phyloP scores from a whole-genome alignment of 2,888 invertebrate genomes.

The Ochropacha duplaris region DNA sequence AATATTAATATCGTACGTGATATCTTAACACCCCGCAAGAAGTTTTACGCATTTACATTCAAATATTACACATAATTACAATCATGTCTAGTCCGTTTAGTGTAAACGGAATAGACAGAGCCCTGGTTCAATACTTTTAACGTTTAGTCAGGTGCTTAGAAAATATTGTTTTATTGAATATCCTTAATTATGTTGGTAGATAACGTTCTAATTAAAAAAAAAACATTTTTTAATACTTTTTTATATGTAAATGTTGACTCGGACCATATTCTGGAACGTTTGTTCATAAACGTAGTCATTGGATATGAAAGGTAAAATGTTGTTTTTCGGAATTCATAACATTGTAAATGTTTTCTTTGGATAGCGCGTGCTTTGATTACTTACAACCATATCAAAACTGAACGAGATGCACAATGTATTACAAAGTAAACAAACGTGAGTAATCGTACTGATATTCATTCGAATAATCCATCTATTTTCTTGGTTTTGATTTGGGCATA shows the following conservation, averaged over 20 bases:
- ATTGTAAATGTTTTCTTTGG: constrained; percentile 21
- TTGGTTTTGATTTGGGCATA: constrained; percentile 43
- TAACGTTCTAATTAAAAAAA: no score
- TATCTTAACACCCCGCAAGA: no score
- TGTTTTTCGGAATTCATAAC: neutral
- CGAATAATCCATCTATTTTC: constrained; percentile 41
- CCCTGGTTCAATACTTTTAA: no score
- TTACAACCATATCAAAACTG: constrained; percentile 20
- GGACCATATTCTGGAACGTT: neutral
- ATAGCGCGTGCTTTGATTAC: constrained; percentile 42
- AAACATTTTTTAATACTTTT: neutral
- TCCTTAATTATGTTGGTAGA: no score
- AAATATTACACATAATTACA: no score
- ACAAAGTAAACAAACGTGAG: constrained; percentile 53
- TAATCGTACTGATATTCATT: constrained; percentile 47
- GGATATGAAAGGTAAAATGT: neutral
- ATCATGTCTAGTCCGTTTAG: no score
- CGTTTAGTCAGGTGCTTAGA: no score
- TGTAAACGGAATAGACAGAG: no score
- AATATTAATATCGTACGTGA: no score
- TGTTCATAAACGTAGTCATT: neutral
- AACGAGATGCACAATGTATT: constrained; percentile 48
- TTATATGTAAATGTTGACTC: neutral
- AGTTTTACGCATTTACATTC: no score
- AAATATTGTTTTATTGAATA: no score